Percentiles rank a stretch among this genome's conserved stretches.
Evolutionary conservation across 2,888 invertebrate species (phyloP).

Genomic region (Schizaphis graminum): DNA sequence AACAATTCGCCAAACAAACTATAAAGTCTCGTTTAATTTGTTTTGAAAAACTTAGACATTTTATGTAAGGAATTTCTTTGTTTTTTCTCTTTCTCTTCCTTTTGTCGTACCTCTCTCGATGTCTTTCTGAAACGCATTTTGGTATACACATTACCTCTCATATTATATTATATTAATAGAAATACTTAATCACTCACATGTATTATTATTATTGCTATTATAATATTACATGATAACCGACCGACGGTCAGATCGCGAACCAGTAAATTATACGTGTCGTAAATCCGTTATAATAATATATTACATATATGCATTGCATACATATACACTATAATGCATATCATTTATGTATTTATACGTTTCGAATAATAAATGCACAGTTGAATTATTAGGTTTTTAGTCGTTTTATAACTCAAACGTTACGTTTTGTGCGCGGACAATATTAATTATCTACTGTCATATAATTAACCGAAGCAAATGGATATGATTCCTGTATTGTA

Average conservation of each 20-base stretch:
- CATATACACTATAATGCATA: not conserved
- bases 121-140: not conserved
- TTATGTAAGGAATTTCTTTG: not conserved
- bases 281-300: not conserved
- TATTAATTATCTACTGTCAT: constrained; percentile 5
- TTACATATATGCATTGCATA: not conserved
- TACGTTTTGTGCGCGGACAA: not conserved
- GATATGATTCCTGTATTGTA: not conserved
- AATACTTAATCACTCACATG: not conserved
- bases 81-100: not conserved
- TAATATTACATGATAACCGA: not conserved
- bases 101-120: not conserved
- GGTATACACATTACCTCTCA: not conserved
- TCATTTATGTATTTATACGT: not conserved
- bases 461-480: not conserved
- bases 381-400: not conserved
- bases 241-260: not conserved
- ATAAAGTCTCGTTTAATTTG: not conserved
- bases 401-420: not conserved
- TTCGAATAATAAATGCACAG: not conserved
- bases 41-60: constrained; percentile 10
- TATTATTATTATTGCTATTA: not conserved
- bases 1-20: not conserved
- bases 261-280: not conserved
- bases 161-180: not conserved